Base-by-base conservation (phyloP, 2,888 invertebrate genomes). In the Clostera curtula region DNA sequence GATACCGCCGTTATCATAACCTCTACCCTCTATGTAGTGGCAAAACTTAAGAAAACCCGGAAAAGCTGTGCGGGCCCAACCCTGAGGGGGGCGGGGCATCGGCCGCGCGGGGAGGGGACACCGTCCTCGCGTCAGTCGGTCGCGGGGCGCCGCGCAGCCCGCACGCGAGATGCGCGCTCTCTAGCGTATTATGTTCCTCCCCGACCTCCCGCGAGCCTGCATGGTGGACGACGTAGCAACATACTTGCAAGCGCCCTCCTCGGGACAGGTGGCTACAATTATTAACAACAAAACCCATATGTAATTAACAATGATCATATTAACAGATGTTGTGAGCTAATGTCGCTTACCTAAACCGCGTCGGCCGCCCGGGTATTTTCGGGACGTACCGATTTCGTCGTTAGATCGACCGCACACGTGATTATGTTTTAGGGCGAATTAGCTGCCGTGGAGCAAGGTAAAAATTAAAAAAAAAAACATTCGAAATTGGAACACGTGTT, bases 211-310 rank as follows among this genome's bases (percentile, higher is more conserved):
- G 87, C 91, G 93, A 88, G 93, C 93, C 92, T 94, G 93, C 89
- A 94, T 94, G 94, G 93, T 94, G 90, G 94, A 94, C 90, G 94
- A 94, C 92, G 94, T 94, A 85, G 93, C 94, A 84, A 93, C 93
- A 82, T 95, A 94, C 88, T 91, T 94, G 74, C 94, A 94, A 89
- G 93, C 94, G 87, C 93, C 94, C 88, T 93, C 94, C 87, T 93
- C 94, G 87, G 93, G 94, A 90, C 94, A 95, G 94, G 94, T 94
- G 89, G 87, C 76, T 80, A 82, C 74, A 76, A 72, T 74, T 75
- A 77, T 77, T 77, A 77, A 79, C 76, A 79, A 77, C 75, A 80
- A 70, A n/a, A 75, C 79, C 77, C 75, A 83, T 80, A 83, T 83
- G 84, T 84, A 83, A 83, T 83, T 83, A 80, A 83, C 83, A 82